These are phyloP conservation scores for Dolichomitus sp. DNA, from an alignment of 2,888 invertebrate genomes.

Conservation along the genomic window DNA sequence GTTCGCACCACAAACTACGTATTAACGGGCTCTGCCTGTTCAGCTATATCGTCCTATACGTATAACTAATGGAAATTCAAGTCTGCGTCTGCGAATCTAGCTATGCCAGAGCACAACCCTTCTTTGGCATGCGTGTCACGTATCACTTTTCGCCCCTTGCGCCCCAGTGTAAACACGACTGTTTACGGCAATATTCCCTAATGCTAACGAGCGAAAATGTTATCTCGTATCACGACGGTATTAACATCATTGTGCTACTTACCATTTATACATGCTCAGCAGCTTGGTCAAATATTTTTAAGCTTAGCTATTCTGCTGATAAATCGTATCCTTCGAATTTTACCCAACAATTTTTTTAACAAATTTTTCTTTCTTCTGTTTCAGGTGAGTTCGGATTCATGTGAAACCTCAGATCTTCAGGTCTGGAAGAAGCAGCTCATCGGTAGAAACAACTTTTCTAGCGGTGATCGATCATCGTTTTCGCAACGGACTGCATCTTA, in stretches of 20 bases:
- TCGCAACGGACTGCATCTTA: slow-evolving; percentile 16
- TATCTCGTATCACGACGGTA: slow-evolving; percentile 69
- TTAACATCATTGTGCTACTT: slow-evolving; percentile 51
- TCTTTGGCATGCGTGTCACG: slow-evolving; percentile 83
- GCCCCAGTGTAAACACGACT: slow-evolving; percentile 81
- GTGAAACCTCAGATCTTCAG: neutral
- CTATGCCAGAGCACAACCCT: slow-evolving; percentile 64
- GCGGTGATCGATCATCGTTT: slow-evolving; percentile 56
- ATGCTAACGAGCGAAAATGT: slow-evolving; percentile 78
- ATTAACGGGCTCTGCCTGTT: neutral
- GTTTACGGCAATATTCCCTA: slow-evolving; percentile 83
- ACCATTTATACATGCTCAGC: slow-evolving; percentile 12
- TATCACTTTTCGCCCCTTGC: slow-evolving; percentile 80
- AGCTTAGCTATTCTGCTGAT: neutral
- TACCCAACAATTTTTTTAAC: slow-evolving; percentile 4
- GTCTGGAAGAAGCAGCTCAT: slow-evolving; percentile 8
- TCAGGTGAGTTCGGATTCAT: slow-evolving; percentile 30
- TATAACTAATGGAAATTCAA: slow-evolving; percentile 81
- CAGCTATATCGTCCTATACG: slow-evolving; percentile 17
- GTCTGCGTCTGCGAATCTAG: slow-evolving; percentile 78
- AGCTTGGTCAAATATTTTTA: neutral
- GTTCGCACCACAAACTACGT: neutral
- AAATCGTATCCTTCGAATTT: neutral
- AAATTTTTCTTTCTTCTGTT: slow-evolving; percentile 9
- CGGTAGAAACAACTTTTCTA: neutral